Base-by-base conservation (phyloP, 2,888 invertebrate species). In the Archips xylosteana region DNA sequence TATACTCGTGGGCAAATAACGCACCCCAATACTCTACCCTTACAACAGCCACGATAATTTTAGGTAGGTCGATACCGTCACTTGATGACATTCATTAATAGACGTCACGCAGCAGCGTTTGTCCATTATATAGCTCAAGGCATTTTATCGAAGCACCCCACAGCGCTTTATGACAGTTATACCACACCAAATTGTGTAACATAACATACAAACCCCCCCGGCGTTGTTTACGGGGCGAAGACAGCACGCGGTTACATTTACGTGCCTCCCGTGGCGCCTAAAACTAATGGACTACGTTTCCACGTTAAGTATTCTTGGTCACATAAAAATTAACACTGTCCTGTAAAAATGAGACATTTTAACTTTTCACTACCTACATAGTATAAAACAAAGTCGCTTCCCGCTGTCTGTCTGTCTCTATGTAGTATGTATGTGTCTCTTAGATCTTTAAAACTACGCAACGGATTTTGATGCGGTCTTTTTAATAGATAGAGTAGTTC, bases 81-180 rank as follows among this genome's bases (percentile, higher is more conserved):
- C 45, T 45, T 57, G 54, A 54, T 63, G 63, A 61, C 60, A 68
- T 68, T 61, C 60, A 45, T 47, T 63, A 63, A 62, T 49, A 42
- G 62, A 45, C 65, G 49, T 65, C 65, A 61, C 66, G 60, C 39
- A 32, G 51, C 59, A 63, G 8, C n/a, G 36, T 51, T 45, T 64
- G 49, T 71, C 39, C 47, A 65, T 57, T 65, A 39, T 47, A 60
- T 65, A 51, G 61, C 54, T 49, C 34, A 32, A 42, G 42, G 4
- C 61, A 15, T 71, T 71, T 66, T 45, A 67, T 71, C 61, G 45
- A 36, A 36, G 71, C 71, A 71, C 71, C 71, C 71, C 61, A 60
- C 59, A 32, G 42, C 57, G 66, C 34, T 71, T 71, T 71, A 71
- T 67, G 66, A 42, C 66, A 67, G 71, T 67, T 71, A 57, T 66